Evolutionary conservation across 2,888 invertebrate species (phyloP), one percentile per base, ranked within the genome.

Genomic region (Ophion slaviceki): DNA sequence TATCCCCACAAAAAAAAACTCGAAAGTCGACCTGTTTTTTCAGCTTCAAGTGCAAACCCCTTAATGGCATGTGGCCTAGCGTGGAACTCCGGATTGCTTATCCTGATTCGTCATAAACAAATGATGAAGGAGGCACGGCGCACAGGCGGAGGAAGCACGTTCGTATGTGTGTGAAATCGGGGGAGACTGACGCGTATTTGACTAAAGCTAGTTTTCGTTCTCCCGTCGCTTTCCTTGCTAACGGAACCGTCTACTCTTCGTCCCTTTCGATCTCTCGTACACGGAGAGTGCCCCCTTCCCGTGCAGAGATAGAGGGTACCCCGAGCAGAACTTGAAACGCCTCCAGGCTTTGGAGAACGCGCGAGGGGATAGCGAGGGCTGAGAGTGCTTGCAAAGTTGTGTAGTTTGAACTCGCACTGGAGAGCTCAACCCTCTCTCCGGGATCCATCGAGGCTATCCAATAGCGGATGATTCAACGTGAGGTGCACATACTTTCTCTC

Each of bases 291-390:
- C 32, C 32, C 32, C 4, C 32, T 32, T 4, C 32, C 32, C 32
- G 32, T 32, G 32, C n/a, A 24, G 45, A 40, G 36, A 67, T 47
- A 59, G 62, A 80, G 83, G 80, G 72, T 76, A 45, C 74, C 24
- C 57, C 40, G 57, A 77, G 62, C 62, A 57, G 75, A 86, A 86
- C 82, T 86, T 80, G 76, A 80, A 86, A 80, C 80, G 85, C 85
- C 85, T 77, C 76, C 64, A 82, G 82, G 85, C 68, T 82, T 74
- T 62, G 53, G 76, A 67, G 72, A 67, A 79, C 79, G 68, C 75
- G 80, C 53, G 17, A 53, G 59, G 68, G 47, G 40, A 61, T 40
- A 66, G 66, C 70, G 67, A 75, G 75, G 75, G 57, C 45, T 32
- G 47, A 45, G 66, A 80, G 82, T 77, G 80, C 71, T 72, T 57